Conservation (phyloP, 2,888 invertebrate genomes). For the Thecophora atra region DNA sequence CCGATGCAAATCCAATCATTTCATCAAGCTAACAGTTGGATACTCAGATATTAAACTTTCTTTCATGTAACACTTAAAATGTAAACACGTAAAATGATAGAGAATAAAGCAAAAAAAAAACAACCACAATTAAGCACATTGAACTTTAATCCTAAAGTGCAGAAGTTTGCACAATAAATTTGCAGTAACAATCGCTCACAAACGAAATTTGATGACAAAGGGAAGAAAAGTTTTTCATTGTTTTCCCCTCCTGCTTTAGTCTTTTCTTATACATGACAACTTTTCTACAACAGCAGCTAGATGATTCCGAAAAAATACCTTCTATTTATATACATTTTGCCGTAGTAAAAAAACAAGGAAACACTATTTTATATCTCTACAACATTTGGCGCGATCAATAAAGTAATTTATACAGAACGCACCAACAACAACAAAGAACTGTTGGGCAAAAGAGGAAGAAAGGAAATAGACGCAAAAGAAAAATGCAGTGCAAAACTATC, state of each 20-base stretch:
- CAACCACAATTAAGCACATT: not conserved
- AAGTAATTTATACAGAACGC: constrained; percentile 27
- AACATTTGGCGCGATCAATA: constrained; percentile 31
- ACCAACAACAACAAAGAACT: not conserved
- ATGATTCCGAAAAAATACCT: not conserved
- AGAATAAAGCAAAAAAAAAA: too few species aligned
- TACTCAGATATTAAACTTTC: not conserved
- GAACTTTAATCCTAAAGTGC: constrained; percentile 27
- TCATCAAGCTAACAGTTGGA: not conserved
- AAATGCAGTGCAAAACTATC: not conserved
- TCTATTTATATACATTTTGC: not conserved
- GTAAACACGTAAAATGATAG: too few species aligned
- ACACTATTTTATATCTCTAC: not conserved
- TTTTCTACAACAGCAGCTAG: not conserved
- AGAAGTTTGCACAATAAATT: not conserved
- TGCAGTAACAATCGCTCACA: constrained; percentile 10
- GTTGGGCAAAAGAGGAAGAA: not conserved
- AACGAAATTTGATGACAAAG: constrained; percentile 28
- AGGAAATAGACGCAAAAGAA: constrained; percentile 1
- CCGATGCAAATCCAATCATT: not conserved
- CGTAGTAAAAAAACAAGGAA: not conserved
- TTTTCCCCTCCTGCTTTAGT: not conserved
- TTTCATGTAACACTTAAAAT: not conserved
- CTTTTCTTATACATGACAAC: constrained; percentile 2
- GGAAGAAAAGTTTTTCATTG: not conserved